phyloP scores from a whole-genome alignment of 2,888 invertebrate genomes.

The Dynastes maya region DNA sequence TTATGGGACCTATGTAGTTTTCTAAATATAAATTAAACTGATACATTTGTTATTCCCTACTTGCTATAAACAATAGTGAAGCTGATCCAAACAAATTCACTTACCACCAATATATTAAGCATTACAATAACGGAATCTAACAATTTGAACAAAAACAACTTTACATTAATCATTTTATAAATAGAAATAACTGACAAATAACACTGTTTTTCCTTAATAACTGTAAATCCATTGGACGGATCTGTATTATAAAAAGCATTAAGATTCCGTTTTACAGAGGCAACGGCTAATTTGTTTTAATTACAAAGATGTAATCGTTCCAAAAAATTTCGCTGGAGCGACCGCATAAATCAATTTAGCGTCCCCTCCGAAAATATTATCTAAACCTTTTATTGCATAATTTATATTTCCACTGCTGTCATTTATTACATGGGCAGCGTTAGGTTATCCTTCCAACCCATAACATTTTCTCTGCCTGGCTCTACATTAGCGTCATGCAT shows the following conservation, averaged over 20 bases:
- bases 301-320: constrained; percentile 6
- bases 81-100: no score
- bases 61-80: no score
- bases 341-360: constrained; percentile 28
- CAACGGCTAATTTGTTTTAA: constrained; percentile 36
- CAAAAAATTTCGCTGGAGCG: constrained; percentile 16
- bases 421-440: background rate
- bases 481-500: background rate
- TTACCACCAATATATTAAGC: no score
- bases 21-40: no score
- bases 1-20: no score
- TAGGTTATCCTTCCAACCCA: constrained; percentile 15
- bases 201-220: no score
- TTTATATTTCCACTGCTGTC: constrained; percentile 14
- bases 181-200: no score
- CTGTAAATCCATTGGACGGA: background rate
- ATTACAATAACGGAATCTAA: no score
- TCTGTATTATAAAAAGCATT: background rate
- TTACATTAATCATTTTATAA: no score
- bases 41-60: no score
- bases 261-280: background rate
- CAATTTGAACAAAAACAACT: no score
- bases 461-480: background rate
- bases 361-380: constrained; percentile 11
- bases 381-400: constrained; percentile 20